Conservation (phyloP, 2,797 vertebrate genomes). For the Lerista edwardsae region DNA sequence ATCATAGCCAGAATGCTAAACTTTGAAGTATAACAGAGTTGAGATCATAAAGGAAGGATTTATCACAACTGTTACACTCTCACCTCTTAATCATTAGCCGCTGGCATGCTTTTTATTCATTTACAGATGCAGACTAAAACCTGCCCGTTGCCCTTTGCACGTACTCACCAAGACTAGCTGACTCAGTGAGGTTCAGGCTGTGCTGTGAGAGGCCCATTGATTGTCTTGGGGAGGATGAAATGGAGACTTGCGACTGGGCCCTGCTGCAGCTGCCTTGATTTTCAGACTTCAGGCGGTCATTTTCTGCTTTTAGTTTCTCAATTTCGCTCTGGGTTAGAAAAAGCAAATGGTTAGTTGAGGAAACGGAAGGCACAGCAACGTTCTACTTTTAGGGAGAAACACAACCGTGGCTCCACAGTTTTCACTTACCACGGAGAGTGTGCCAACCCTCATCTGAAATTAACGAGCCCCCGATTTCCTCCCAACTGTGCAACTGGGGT, state of each 20-base stretch:
- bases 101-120: slow-evolving; percentile 58
- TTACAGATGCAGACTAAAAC: slow-evolving; percentile 53
- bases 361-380: neutral
- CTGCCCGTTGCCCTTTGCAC: slow-evolving; percentile 20
- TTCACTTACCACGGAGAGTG: no score
- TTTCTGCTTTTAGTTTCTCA: slow-evolving; percentile 94
- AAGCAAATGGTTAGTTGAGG: slow-evolving; percentile 28
- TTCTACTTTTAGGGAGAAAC: neutral
- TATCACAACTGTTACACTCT: slow-evolving; percentile 65
- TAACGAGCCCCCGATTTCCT: no score
- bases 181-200: slow-evolving; percentile 93
- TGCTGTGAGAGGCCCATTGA: slow-evolving; percentile 87
- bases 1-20: slow-evolving; percentile 61
- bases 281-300: slow-evolving; percentile 92
- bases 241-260: slow-evolving; percentile 88
- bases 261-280: slow-evolving; percentile 87
- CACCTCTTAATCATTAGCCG: slow-evolving; percentile 58
- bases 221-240: slow-evolving; percentile 86
- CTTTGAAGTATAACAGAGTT: slow-evolving; percentile 54
- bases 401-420: no score
- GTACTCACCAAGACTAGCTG: slow-evolving; percentile 91
- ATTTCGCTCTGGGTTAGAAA: slow-evolving; percentile 85
- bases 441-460: no score
- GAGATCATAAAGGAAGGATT: slow-evolving; percentile 61
- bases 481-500: no score